A percentile compares a stretch with the other conserved stretches of the same genome.
phyloP scores from a whole-genome alignment of 2,888 invertebrate species.

The Eulithis prunata region DNA sequence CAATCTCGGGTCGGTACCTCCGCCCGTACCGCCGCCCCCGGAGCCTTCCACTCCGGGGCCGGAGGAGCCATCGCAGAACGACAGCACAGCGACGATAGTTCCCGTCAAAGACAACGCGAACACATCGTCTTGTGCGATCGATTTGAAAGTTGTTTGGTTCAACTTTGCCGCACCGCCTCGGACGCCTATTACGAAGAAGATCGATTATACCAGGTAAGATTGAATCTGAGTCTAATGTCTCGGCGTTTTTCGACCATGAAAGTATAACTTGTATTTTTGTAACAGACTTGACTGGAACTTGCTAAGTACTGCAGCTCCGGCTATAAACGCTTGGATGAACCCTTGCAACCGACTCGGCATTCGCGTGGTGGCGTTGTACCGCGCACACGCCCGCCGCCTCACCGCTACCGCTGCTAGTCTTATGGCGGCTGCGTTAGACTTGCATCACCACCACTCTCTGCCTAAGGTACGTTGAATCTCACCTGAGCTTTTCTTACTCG shows the following conservation, averaged over 20 bases:
- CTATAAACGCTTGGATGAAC: slow-evolving; percentile 99
- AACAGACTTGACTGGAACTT: slow-evolving; percentile 96
- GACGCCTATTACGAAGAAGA: slow-evolving; percentile 96
- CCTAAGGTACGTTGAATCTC: slow-evolving; percentile 85
- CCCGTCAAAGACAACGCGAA: slow-evolving; percentile 88
- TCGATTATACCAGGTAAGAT: slow-evolving; percentile 93
- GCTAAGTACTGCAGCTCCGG: slow-evolving; percentile 97
- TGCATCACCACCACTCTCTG: slow-evolving; percentile 92
- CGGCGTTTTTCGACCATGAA: neutral
- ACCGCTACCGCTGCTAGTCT: slow-evolving; percentile 96
- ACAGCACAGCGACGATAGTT: slow-evolving; percentile 67
- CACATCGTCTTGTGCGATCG: slow-evolving; percentile 93
- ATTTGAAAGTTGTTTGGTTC: slow-evolving; percentile 96
- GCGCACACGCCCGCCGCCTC: slow-evolving; percentile 90
- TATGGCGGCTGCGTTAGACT: slow-evolving; percentile 97
- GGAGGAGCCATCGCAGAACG: slow-evolving; percentile 69
- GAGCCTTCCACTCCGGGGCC: slow-evolving; percentile 69
- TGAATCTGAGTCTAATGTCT: no score
- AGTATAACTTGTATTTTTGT: neutral
- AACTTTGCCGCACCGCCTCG: slow-evolving; percentile 98
- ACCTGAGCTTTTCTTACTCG: neutral
- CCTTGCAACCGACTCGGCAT: slow-evolving; percentile 96
- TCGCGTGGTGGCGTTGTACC: slow-evolving; percentile 91
- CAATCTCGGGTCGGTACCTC: slow-evolving; percentile 75
- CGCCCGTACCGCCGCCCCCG: slow-evolving; percentile 62